Percentiles rank a stretch among this genome's conserved stretches.
These are phyloP conservation scores for Drosophila pseudotakahashii DNA, from an alignment of 2,888 invertebrate species.

Conservation along the genomic window DNA sequence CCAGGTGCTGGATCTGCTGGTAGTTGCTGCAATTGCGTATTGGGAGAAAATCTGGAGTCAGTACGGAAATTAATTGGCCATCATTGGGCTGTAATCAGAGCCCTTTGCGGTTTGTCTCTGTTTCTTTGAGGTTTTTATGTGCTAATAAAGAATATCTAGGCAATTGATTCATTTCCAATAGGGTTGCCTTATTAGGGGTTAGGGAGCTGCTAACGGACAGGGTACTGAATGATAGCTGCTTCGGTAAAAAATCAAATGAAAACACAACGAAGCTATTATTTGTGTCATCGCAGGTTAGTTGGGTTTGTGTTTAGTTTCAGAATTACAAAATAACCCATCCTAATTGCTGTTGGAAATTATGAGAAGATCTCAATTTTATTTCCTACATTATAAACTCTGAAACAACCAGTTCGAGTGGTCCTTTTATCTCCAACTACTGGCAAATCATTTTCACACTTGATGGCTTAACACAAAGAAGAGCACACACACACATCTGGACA, in stretches of 20 bases:
- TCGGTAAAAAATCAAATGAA: not conserved
- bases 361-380: not conserved
- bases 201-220: too few relatives aligned
- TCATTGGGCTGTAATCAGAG: not conserved
- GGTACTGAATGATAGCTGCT: too few relatives aligned
- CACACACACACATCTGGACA: conserved; percentile 5
- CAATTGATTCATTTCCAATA: too few relatives aligned
- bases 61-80: not conserved
- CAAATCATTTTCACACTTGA: conserved; percentile 60
- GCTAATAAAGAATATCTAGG: too few relatives aligned
- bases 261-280: not conserved
- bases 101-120: not conserved
- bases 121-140: too few relatives aligned
- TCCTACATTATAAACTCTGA: not conserved
- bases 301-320: not conserved
- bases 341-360: not conserved
- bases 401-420: not conserved
- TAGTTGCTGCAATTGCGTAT: conserved; percentile 90
- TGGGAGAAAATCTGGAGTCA: conserved; percentile 1
- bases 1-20: conserved; percentile 94
- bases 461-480: conserved; percentile 47
- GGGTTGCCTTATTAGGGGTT: too few relatives aligned
- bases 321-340: not conserved
- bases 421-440: conserved; percentile 34
- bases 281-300: too few relatives aligned